phyloP scores from a whole-genome alignment of 2,797 vertebrate species.

The Ceryle rudis region DNA sequence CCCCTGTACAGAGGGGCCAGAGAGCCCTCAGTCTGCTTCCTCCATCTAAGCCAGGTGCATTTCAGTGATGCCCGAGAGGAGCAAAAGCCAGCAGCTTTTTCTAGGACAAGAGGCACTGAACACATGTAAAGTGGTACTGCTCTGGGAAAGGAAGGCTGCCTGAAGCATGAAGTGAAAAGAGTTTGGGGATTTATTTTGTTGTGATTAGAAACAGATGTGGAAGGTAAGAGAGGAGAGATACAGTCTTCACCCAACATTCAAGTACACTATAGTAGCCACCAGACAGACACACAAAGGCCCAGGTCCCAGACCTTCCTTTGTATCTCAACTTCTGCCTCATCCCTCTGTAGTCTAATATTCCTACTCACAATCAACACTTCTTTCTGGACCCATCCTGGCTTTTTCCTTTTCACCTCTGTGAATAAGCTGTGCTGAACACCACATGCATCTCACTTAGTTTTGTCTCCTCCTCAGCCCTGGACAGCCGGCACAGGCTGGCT shows the following conservation, averaged over 20 bases:
- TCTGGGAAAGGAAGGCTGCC: not conserved
- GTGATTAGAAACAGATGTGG: not conserved
- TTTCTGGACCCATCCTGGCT: not conserved
- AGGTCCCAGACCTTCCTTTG: not conserved
- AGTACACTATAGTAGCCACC: not conserved
- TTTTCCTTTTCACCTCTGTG: not conserved
- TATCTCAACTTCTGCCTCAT: not conserved
- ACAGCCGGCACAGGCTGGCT: not conserved
- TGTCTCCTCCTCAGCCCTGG: not conserved
- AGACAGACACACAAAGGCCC: not conserved
- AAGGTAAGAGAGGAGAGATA: not conserved
- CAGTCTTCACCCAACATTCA: not conserved
- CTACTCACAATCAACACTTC: not conserved
- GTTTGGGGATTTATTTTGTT: not conserved
- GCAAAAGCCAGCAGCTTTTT: not conserved
- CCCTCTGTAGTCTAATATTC: not conserved
- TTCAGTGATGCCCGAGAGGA: not conserved
- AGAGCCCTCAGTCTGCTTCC: accelerated
- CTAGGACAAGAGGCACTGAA: not conserved
- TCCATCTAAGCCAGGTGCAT: not conserved
- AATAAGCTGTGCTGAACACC: not conserved
- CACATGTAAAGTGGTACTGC: not conserved
- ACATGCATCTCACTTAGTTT: not conserved
- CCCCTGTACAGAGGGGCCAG: not conserved
- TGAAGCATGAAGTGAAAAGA: not conserved